Evolutionary conservation across 2,888 invertebrate species (phyloP), one percentile per base, ranked within the genome.

Genomic region (Lamellibrachia columna): DNA sequence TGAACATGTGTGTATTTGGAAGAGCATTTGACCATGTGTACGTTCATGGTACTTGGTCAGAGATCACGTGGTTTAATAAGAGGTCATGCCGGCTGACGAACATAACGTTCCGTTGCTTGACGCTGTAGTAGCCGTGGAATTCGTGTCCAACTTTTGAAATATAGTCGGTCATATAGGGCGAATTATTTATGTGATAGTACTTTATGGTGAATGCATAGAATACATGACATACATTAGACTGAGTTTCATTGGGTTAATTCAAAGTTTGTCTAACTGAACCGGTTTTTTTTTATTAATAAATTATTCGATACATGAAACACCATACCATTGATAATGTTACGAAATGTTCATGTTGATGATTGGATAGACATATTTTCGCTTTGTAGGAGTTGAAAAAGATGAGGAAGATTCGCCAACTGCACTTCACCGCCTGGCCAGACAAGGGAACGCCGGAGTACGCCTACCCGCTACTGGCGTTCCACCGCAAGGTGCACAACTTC

Each of bases 391-490:
- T 75, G 75, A 75, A 75, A n/a, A 75, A 75, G 75, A 75, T 75
- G 75, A 11, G 75, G 6, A 75, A 75, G 75, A 75, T 75, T 75
- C 75, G 75, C 75, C 75, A 75, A n/a, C n/a, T 75, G 75, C 75
- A 75, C 75, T 75, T 75, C 75, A 75, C 75, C 22, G 75, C 75
- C 22, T 75, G 75, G 75, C 75, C 75, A n/a, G 75, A 75, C 75
- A 75, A 75, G 75, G 75, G 75, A 15, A 75, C 75, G 4, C 75
- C 75, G 75, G 75, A 75, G 1, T 75, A 75, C 75, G 75, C 75
- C 75, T 75, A 75, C 75, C 75, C 75, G 22, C 75, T 75, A 15
- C 75, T 75, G 75, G 75, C 75, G 22, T 75, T 75, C 75, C 75
- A 75, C 75, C 15, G 75, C 6, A 75, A 75, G 75, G 75, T 75